phyloP scores from a whole-genome alignment of 2,888 invertebrate genomes.

The Sarcophaga subvicina region DNA sequence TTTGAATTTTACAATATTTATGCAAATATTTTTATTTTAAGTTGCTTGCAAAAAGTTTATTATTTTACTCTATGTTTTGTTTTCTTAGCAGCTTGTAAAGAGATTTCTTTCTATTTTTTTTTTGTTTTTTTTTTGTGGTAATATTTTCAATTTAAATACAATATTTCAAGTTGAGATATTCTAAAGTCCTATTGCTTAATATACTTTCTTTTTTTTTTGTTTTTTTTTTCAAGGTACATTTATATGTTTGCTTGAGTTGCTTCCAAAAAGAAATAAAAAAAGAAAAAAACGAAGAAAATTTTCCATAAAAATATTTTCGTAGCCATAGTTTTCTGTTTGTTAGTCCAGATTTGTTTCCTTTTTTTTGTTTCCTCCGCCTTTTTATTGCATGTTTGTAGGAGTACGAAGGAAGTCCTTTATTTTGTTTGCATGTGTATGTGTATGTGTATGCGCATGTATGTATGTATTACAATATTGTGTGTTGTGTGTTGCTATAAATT shows the following conservation, averaged over 20 bases:
- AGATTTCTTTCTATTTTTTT: neutral
- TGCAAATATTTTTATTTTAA: slow-evolving; percentile 40
- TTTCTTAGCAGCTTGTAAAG: neutral
- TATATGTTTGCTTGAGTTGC: too few species aligned
- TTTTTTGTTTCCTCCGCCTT: neutral
- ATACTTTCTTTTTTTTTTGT: neutral
- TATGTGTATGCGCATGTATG: neutral
- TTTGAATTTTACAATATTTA: slow-evolving; percentile 30
- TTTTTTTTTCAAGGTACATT: neutral
- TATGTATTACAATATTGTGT: neutral
- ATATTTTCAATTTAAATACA: slow-evolving; percentile 79
- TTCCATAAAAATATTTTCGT: neutral
- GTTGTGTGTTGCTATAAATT: slow-evolving; percentile 40
- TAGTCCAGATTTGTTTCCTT: slow-evolving; percentile 7
- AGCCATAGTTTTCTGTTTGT: neutral
- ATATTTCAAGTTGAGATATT: slow-evolving; percentile 30
- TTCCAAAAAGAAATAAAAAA: too few species aligned
- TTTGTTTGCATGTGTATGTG: neutral
- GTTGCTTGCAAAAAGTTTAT: neutral
- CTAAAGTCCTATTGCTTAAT: neutral
- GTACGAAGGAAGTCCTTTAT: neutral
- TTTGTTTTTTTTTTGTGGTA: neutral
- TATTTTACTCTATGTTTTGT: neutral
- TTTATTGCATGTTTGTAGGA: slow-evolving; percentile 8
- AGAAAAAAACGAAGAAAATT: too few species aligned